A percentile compares a stretch with the other conserved stretches of the same genome.
Conservation (phyloP, 1,140 invertebrate genomes). For the Leptinotarsa texana region DNA sequence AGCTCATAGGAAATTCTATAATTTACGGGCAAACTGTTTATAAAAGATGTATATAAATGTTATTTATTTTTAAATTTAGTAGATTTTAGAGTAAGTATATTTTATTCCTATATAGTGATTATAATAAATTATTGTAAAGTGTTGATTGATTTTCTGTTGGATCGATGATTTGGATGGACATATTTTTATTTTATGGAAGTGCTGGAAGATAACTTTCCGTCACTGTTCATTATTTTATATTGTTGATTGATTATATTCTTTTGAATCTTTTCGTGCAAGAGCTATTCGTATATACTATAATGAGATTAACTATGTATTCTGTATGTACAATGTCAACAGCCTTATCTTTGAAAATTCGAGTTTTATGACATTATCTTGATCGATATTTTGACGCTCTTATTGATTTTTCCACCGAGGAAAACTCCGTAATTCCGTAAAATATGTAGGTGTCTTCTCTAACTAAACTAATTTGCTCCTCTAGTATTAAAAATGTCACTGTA, state of each 20-base stretch:
- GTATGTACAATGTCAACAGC: slow-evolving; percentile 7
- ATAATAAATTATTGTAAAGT: slow-evolving; percentile 3
- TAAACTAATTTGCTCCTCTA: background rate
- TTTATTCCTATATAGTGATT: background rate
- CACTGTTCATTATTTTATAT: background rate
- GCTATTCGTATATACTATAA: background rate
- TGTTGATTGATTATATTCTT: background rate
- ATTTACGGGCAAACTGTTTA: slow-evolving; percentile 31
- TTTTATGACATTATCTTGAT: slow-evolving; percentile 9
- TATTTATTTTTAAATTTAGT: slow-evolving; percentile 38
- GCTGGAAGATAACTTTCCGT: too few species aligned
- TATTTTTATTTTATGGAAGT: background rate
- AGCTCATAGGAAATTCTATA: slow-evolving; percentile 8
- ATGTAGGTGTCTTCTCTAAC: slow-evolving; percentile 14
- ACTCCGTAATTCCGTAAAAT: slow-evolving; percentile 10
- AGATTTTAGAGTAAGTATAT: slow-evolving; percentile 18
- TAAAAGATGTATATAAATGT: slow-evolving; percentile 39
- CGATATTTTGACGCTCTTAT: background rate
- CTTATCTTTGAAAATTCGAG: background rate
- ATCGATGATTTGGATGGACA: too few species aligned
- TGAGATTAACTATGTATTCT: slow-evolving; percentile 3
- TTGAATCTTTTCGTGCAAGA: background rate
- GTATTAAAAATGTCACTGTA: slow-evolving; percentile 1
- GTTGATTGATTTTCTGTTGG: background rate
- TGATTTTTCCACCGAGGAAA: background rate